Evolutionary conservation across 2,888 invertebrate species (phyloP).

Genomic region (Rhagonycha fulva): DNA sequence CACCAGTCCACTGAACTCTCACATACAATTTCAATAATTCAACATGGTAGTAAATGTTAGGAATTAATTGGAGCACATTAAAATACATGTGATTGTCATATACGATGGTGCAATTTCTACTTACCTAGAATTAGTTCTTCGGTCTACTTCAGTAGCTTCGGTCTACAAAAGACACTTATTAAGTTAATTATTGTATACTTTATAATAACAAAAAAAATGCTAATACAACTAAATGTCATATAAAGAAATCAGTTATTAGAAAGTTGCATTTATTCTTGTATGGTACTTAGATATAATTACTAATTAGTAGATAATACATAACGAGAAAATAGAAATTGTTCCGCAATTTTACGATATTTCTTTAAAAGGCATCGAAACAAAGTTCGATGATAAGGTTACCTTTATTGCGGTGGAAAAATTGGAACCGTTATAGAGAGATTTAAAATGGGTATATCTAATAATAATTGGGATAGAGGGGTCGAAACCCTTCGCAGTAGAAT

Average conservation of each 20-base stretch:
- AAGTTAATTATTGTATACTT: not conserved
- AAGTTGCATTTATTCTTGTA: not conserved
- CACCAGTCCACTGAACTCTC: not conserved
- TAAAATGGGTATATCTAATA: not conserved
- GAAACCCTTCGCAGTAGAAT: conserved; percentile 3
- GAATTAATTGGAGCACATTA: conserved; percentile 10
- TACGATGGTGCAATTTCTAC: not conserved
- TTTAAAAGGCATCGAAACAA: not conserved
- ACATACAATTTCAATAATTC: not conserved
- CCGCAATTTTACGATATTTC: not conserved
- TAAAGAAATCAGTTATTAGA: not conserved
- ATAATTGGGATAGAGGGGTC: not conserved
- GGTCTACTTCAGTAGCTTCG: not conserved
- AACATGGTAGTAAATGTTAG: not conserved
- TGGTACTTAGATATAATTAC: not conserved
- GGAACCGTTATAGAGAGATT: not conserved
- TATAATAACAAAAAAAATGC: not conserved
- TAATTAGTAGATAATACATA: not conserved
- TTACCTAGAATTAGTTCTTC: not conserved
- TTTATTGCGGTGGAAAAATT: not conserved
- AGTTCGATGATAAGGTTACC: not conserved
- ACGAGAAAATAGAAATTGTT: not conserved
- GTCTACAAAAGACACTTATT: not conserved
- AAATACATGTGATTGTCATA: conserved; percentile 4
- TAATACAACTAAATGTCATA: not conserved